phyloP scores from a whole-genome alignment of 1,140 invertebrate species.

The Chlorops oryzae region DNA sequence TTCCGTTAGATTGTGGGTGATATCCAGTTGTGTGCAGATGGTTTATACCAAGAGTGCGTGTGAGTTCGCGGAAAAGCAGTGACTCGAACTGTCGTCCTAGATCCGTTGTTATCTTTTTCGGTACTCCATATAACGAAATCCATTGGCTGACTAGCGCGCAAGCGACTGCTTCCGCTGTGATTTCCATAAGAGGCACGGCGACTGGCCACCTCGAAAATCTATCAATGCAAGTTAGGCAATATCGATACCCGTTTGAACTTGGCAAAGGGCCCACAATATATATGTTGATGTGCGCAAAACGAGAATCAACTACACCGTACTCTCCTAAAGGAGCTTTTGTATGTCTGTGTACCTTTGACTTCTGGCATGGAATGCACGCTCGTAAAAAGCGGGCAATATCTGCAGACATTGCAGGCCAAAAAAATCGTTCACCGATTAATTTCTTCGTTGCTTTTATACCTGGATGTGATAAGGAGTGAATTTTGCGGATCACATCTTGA shows the following conservation, averaged over 20 bases:
- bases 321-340: slow-evolving; percentile 13
- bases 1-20: slow-evolving; percentile 35
- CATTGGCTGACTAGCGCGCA: slow-evolving; percentile 32
- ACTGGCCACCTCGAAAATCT: slow-evolving; percentile 41
- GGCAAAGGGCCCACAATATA: background rate
- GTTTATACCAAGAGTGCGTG: slow-evolving; percentile 17
- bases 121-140: slow-evolving; percentile 36
- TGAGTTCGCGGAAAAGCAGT: slow-evolving; percentile 15
- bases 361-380: slow-evolving; percentile 23
- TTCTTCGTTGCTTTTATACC: background rate
- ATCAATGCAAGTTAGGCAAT: slow-evolving; percentile 48
- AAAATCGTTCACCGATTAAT: background rate
- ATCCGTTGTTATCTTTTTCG: slow-evolving; percentile 41
- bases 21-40: slow-evolving; percentile 36
- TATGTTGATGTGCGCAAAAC: too few species aligned
- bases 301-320: too few species aligned
- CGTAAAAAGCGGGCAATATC: background rate
- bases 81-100: slow-evolving; percentile 41
- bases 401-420: background rate
- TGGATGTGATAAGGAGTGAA: background rate
- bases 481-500: too few species aligned
- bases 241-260: slow-evolving; percentile 25
- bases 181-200: slow-evolving; percentile 32
- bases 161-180: slow-evolving; percentile 15
- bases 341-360: slow-evolving; percentile 24